Evolutionary conservation across 2,797 vertebrate species (phyloP).

Genomic region (Galago senegalensis): DNA sequence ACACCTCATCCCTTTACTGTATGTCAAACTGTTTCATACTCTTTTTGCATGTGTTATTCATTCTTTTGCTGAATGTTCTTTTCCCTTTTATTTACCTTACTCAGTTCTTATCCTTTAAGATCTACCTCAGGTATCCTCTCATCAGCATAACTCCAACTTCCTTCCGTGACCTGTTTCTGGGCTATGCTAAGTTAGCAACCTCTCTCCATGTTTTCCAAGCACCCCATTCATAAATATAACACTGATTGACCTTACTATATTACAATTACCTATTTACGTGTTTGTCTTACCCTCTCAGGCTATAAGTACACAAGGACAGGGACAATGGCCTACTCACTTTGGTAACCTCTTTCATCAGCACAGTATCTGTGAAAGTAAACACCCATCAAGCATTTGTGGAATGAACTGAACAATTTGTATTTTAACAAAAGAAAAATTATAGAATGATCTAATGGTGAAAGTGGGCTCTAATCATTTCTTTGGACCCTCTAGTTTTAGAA

Average conservation of each 20-base stretch:
- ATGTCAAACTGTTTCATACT: not conserved
- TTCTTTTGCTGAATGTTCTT: slow-evolving; percentile 25
- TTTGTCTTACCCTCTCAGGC: slow-evolving; percentile 26
- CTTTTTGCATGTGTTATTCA: not conserved
- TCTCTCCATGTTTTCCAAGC: not conserved
- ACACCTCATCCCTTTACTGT: not conserved
- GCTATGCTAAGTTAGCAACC: not conserved
- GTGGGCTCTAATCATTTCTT: not conserved
- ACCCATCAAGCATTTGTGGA: slow-evolving; percentile 11
- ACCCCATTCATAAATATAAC: not conserved
- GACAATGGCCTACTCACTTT: not conserved
- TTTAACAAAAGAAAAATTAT: slow-evolving; percentile 37
- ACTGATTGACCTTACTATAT: not conserved
- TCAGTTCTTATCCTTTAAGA: slow-evolving; percentile 6
- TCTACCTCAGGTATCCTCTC: not conserved
- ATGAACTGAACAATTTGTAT: not conserved
- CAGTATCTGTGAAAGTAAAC: slow-evolving; percentile 23
- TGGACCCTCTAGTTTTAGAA: slow-evolving; percentile 22
- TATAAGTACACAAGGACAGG: not conserved
- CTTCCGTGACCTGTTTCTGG: slow-evolving; percentile 37
- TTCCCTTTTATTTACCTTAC: not conserved
- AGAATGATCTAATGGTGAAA: slow-evolving; percentile 8
- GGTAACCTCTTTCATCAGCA: slow-evolving; percentile 37
- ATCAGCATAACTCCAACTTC: not conserved
- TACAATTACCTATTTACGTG: not conserved